Base-by-base conservation (phyloP, 2,113 vertebrate genomes). In the Tautogolabrus adspersus region DNA sequence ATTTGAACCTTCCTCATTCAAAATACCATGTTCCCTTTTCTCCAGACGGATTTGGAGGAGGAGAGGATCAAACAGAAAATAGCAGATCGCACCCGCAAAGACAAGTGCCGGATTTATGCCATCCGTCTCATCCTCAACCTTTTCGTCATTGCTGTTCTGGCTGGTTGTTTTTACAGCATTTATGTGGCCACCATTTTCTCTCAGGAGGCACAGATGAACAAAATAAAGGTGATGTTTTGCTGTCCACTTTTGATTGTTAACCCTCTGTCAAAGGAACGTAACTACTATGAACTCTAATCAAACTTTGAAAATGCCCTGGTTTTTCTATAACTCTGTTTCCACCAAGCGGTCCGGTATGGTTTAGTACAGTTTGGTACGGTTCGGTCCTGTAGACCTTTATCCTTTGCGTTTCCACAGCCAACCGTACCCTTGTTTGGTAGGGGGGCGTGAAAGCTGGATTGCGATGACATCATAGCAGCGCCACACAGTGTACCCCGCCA, bases 31-130 rank as follows among this genome's bases (percentile, higher is more conserved):
- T 67, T 23, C 42, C 40, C 18, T 2, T 85, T 67, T 88, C 8
- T 73, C 61, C 79, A 99, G 98, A 96, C 90, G 0, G 97, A 99
- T 82, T 92, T 99, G 90, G 95, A 96, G 67, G 97, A 99, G 85
- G 98, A 98, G 88, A 94, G 95, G 79, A 91, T 94, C 85, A 96
- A 95, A 76, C 95, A 90, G 92, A 97, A 96, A 90, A 96, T 95
- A 81, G 96, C 96, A 6, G 92, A 94, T 1, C 96, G 97, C 62
- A 97, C 94, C 3, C 91, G 75, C 1, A 81, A 82, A 66, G 96
- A 99, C 79, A 97, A 91, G 3, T 90, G 95, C 3, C 87, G 90
- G 21, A 98, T 99, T 87, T 99, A 96, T 68, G 49, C 91, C 10
- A 65, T 97, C 77, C 94, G 97, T n/a, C 10, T 95, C 64, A 44